Evolutionary conservation across 2,113 vertebrate species (phyloP).

Genomic region (Rhea pennata): DNA sequence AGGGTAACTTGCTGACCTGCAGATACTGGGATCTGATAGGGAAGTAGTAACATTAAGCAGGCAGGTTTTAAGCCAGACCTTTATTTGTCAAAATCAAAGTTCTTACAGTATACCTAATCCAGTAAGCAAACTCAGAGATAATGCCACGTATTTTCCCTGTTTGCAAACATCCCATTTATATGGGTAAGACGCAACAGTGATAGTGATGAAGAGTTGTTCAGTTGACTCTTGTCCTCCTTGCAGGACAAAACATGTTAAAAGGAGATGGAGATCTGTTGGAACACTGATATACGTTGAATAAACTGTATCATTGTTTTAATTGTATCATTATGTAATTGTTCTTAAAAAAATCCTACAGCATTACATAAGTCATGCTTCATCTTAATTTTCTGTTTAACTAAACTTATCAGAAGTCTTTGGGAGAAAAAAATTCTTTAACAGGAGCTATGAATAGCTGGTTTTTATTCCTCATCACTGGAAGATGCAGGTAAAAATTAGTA

Average conservation of each 20-base stretch:
- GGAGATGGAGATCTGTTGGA: neutral
- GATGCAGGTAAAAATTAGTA: neutral
- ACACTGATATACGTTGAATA: neutral
- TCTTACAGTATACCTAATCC: neutral
- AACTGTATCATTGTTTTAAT: neutral
- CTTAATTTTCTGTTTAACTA: neutral
- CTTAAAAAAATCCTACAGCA: neutral
- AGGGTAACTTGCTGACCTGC: neutral
- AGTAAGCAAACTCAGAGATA: neutral
- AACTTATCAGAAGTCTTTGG: neutral
- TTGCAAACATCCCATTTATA: neutral
- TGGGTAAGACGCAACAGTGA: neutral
- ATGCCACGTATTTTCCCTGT: neutral
- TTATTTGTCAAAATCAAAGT: neutral
- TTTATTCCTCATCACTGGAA: neutral
- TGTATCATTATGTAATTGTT: neutral
- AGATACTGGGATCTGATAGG: neutral
- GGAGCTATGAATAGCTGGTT: neutral
- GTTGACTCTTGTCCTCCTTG: neutral
- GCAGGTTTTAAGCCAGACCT: neutral
- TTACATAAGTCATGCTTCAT: neutral
- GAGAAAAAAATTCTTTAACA: neutral
- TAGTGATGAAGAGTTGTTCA: neutral
- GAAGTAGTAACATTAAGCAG: neutral
- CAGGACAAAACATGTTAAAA: rapidly evolving